phyloP scores from a whole-genome alignment of 2,888 invertebrate genomes.

The Callyntrura sp. region DNA sequence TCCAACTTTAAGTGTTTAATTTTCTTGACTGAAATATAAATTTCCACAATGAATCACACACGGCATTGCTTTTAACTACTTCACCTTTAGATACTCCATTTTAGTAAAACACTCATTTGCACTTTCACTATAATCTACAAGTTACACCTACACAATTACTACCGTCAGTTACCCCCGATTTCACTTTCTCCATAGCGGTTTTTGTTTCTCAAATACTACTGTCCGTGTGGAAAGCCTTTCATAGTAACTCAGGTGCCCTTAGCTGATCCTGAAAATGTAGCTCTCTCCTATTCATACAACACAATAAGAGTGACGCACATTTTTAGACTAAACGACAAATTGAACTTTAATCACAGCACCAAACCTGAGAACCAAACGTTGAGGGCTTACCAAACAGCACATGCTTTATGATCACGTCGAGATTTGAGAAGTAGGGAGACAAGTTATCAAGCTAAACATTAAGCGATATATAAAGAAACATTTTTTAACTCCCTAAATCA shows the following conservation, averaged over 20 bases:
- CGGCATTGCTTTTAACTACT: background rate
- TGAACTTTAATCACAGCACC: slow-evolving; percentile 45
- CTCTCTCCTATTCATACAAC: background rate
- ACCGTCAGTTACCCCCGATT: background rate
- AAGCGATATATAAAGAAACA: slow-evolving; percentile 46
- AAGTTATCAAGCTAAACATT: background rate
- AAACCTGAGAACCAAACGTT: too few species aligned
- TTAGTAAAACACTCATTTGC: slow-evolving; percentile 38
- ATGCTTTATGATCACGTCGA: slow-evolving; percentile 44
- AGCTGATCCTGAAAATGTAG: slow-evolving; percentile 12
- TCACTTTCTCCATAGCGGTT: slow-evolving; percentile 53
- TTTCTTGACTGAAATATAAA: slow-evolving; percentile 1
- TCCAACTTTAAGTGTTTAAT: slow-evolving; percentile 23
- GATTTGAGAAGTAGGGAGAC: background rate
- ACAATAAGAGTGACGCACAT: slow-evolving; percentile 9
- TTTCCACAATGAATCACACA: background rate
- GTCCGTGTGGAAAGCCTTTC: too few species aligned
- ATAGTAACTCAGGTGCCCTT: background rate
- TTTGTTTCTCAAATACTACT: background rate
- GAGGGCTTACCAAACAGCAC: background rate
- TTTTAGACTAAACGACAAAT: background rate
- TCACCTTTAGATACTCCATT: background rate
- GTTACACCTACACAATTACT: background rate
- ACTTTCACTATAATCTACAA: slow-evolving; percentile 20
- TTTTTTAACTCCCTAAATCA: slow-evolving; percentile 12